A percentile compares a stretch with the other conserved stretches of the same genome.
Evolutionary conservation across 2,797 vertebrate species (phyloP).

Genomic region (Mareca strepera): DNA sequence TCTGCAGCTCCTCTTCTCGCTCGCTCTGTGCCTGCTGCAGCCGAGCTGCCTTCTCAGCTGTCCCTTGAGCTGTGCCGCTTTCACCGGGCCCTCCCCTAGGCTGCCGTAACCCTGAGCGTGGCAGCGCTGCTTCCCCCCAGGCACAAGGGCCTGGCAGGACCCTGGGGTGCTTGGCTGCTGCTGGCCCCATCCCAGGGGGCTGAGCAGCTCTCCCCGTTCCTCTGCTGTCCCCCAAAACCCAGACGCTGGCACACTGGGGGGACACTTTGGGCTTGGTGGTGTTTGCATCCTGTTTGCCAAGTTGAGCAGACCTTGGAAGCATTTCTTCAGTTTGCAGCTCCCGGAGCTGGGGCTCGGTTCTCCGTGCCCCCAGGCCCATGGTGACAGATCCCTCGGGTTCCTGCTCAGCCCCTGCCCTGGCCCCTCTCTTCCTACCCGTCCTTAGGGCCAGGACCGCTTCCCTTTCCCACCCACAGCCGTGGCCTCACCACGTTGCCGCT

Average conservation of each 20-base stretch:
- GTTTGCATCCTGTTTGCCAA: neutral
- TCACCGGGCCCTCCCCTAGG: neutral
- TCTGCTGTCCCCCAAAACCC: neutral
- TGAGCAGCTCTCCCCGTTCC: neutral
- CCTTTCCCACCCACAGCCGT: neutral
- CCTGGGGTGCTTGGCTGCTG: neutral
- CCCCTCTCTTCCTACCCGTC: neutral
- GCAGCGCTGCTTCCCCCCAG: neutral
- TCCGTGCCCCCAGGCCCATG: accelerated
- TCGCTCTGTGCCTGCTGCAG: neutral
- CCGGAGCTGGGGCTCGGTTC: neutral
- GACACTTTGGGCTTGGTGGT: neutral
- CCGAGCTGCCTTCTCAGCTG: neutral
- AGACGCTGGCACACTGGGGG: neutral
- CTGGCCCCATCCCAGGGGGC: neutral
- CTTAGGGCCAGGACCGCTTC: neutral
- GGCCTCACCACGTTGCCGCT: neutral
- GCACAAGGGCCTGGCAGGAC: neutral
- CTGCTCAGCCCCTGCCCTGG: neutral
- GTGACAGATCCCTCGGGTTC: neutral
- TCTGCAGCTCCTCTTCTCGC: neutral
- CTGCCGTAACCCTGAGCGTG: accelerated
- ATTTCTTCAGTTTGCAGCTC: accelerated
- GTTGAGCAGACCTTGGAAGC: neutral
- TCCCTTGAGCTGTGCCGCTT: neutral